Conservation (phyloP, 2,113 vertebrate genomes). For the Pseudorasbora parva region DNA sequence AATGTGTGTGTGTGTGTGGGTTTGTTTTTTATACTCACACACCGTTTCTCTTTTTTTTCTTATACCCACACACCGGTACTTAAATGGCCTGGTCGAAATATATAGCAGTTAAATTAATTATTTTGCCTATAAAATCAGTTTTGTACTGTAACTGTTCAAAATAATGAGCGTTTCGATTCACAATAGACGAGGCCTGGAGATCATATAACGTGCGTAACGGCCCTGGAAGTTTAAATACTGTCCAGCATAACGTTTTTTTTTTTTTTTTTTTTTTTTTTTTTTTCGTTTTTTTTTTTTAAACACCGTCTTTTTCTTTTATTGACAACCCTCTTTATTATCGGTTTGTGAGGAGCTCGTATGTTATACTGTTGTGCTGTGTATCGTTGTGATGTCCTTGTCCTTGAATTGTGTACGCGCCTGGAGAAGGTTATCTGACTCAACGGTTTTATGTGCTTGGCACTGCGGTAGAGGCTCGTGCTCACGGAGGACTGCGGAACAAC, state of each 20-base stretch:
- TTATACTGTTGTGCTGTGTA: conserved; percentile 27
- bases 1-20: too few species aligned
- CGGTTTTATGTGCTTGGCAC: conserved; percentile 80
- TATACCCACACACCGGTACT: too few species aligned
- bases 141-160: not conserved
- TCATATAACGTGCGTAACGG: not conserved
- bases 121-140: not conserved
- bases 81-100: not conserved
- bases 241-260: not conserved
- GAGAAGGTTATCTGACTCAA: conserved; percentile 82
- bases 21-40: too few species aligned
- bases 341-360: not conserved
- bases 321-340: not conserved
- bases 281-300: not conserved
- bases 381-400: conserved; percentile 75
- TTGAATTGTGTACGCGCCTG: conserved; percentile 78
- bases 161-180: not conserved
- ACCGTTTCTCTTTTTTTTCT: too few species aligned
- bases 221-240: not conserved
- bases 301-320: not conserved
- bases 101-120: not conserved
- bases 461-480: conserved; percentile 72
- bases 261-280: not conserved
- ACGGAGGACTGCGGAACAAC: conserved; percentile 73
- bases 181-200: not conserved